Conservation (phyloP, 2,113 vertebrate genomes). For the Mystacornis crossleyi region DNA sequence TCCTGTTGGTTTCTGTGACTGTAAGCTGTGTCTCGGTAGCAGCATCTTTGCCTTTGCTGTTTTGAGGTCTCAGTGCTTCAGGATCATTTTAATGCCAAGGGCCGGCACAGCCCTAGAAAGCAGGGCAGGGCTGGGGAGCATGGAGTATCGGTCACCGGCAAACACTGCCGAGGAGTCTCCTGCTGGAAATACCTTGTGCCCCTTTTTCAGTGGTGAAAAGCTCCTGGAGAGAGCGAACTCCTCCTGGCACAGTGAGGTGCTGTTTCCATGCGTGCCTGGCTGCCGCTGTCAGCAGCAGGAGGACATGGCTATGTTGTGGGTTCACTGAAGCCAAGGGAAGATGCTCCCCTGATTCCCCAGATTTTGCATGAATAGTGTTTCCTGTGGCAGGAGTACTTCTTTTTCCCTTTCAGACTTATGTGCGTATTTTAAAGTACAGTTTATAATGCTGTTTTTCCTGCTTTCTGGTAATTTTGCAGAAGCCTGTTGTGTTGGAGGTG, state of each 20-base stretch:
- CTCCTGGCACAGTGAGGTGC: background rate
- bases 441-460: background rate
- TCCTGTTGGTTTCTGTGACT: background rate
- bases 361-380: background rate
- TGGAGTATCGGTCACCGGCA: rapidly evolving
- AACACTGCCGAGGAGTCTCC: rapidly evolving
- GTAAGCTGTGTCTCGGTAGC: background rate
- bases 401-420: background rate
- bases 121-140: rapidly evolving
- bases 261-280: background rate
- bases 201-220: background rate
- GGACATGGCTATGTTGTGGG: background rate
- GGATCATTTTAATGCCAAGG: background rate
- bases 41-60: background rate
- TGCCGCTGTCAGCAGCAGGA: background rate
- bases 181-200: background rate
- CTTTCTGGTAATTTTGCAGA: background rate
- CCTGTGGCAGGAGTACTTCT: background rate
- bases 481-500: background rate
- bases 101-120: background rate
- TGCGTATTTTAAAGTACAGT: background rate
- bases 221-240: background rate
- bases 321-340: background rate
- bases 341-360: background rate
- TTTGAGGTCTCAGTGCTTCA: rapidly evolving